Percentiles rank a stretch among this genome's conserved stretches.
Evolutionary conservation across 2,113 vertebrate species (phyloP).

Genomic region (Alethe castanea): DNA sequence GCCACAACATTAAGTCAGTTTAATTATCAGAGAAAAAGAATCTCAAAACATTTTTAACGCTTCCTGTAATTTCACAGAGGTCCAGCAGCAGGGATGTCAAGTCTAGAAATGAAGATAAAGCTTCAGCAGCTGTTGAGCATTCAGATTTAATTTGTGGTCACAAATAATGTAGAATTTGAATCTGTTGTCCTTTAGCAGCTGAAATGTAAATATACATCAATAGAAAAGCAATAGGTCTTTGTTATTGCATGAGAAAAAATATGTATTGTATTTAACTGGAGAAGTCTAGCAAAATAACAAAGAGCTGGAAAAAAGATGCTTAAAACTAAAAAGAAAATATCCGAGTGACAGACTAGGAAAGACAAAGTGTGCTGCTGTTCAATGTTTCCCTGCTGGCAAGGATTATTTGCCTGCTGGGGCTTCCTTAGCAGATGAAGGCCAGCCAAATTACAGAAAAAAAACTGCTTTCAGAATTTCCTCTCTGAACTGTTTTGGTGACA

Average conservation of each 20-base stretch:
- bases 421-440: neutral
- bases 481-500: slow-evolving; percentile 18
- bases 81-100: neutral
- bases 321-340: neutral
- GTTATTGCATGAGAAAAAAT: neutral
- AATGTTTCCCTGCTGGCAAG: neutral
- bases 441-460: neutral
- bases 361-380: neutral
- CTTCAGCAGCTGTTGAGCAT: neutral
- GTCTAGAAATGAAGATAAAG: neutral
- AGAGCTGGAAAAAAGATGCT: neutral
- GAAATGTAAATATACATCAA: neutral
- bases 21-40: neutral
- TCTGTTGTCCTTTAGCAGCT: neutral
- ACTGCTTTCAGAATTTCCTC: neutral
- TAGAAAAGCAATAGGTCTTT: neutral
- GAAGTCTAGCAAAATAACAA: slow-evolving; percentile 26
- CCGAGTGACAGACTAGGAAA: neutral
- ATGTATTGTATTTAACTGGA: slow-evolving; percentile 4
- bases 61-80: neutral
- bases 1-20: neutral
- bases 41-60: neutral
- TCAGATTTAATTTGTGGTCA: neutral
- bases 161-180: neutral
- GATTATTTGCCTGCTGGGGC: neutral